Conservation (phyloP, 2,113 vertebrate species). For the Pristiophorus japonicus region DNA sequence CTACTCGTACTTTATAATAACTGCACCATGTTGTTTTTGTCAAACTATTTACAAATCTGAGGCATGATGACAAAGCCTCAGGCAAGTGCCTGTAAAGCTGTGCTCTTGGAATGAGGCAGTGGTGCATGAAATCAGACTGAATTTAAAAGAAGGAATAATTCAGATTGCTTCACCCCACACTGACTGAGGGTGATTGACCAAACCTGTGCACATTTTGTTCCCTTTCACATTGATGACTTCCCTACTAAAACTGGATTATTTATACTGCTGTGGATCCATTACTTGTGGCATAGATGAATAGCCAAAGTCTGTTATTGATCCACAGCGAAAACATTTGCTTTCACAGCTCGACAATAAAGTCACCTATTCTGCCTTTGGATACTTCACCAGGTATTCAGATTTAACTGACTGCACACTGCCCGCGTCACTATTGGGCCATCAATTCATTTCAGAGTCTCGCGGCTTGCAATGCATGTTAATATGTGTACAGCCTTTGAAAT, state of each 20-base stretch:
- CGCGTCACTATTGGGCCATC: neutral
- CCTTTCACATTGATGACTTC: too few species aligned
- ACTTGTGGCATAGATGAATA: neutral
- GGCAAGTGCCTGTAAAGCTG: neutral
- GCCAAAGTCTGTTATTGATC: neutral
- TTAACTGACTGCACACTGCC: neutral
- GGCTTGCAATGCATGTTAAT: neutral
- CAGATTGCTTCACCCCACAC: neutral
- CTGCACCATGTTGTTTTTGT: slow-evolving; percentile 8
- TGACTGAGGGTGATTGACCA: neutral
- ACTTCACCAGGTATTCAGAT: neutral
- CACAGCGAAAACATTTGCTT: neutral
- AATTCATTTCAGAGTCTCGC: neutral
- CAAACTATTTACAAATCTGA: neutral
- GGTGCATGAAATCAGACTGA: slow-evolving; percentile 6
- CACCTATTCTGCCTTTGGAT: neutral
- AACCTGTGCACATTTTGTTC: neutral
- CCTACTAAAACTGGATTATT: neutral
- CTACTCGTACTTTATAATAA: neutral
- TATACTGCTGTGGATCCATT: neutral
- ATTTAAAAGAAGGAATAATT: slow-evolving; percentile 21
- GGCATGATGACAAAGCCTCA: neutral
- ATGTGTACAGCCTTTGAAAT: neutral
- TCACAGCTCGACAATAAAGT: neutral
- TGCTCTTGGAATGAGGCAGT: neutral